phyloP scores from a whole-genome alignment of 2,797 vertebrate species.

The Tapirus indicus region DNA sequence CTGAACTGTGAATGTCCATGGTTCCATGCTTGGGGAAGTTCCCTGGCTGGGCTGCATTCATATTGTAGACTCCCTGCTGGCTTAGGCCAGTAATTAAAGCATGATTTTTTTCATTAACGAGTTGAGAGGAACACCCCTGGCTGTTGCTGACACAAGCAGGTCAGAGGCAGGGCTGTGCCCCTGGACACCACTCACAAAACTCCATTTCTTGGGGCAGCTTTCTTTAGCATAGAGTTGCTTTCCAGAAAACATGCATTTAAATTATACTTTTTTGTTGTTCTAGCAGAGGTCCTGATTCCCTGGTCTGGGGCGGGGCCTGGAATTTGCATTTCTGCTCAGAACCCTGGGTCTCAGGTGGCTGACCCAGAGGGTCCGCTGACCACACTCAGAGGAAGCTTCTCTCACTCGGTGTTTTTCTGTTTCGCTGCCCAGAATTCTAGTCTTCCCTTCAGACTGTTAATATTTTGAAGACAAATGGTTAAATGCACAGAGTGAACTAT shows the following conservation, averaged over 20 bases:
- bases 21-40: neutral
- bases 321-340: neutral
- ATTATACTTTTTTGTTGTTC: neutral
- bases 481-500: conserved; percentile 7
- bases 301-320: neutral
- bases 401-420: neutral
- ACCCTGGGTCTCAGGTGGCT: neutral
- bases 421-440: neutral
- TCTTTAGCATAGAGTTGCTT: neutral
- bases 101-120: conserved; percentile 28
- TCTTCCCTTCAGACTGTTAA: neutral
- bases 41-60: neutral
- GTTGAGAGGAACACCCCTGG: neutral
- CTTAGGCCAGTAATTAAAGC: conserved; percentile 30
- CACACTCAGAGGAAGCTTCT: neutral
- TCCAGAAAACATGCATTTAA: neutral
- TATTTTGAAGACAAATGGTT: conserved; percentile 26
- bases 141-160: conserved; percentile 48
- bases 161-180: conserved; percentile 1
- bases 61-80: neutral
- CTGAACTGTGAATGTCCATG: neutral
- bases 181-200: neutral
- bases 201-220: neutral
- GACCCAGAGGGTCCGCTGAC: neutral
- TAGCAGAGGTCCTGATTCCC: neutral